These are phyloP conservation scores for Nomada fucata DNA, from an alignment of 2,888 invertebrate species.

Conservation along the genomic window DNA sequence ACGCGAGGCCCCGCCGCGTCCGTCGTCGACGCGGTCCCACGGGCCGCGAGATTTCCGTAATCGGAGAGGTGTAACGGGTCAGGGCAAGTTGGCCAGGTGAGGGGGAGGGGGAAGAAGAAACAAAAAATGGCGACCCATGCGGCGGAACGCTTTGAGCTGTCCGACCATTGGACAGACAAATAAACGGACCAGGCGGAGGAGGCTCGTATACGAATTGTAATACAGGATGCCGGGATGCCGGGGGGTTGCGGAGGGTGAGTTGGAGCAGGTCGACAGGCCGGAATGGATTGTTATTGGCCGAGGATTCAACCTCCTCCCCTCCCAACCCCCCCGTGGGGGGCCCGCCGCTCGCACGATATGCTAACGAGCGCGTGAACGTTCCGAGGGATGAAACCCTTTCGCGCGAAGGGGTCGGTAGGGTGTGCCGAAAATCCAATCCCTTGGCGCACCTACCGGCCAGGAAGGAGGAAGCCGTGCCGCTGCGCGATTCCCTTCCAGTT, in stretches of 20 bases:
- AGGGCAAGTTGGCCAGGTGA: conserved; percentile 52
- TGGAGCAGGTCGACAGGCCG: conserved; percentile 63
- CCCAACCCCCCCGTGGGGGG: background rate
- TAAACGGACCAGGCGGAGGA: conserved; percentile 73
- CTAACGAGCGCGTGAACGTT: conserved; percentile 80
- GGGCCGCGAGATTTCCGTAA: conserved; percentile 72
- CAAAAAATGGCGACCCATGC: conserved; percentile 75
- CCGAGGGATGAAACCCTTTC: conserved; percentile 68
- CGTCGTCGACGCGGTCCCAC: conserved; percentile 24
- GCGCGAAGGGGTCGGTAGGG: conserved; percentile 55
- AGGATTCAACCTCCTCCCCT: conserved; percentile 79
- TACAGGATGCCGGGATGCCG: conserved; percentile 43
- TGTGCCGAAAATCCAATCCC: conserved; percentile 72
- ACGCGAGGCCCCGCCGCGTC: conserved; percentile 6
- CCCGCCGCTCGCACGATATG: conserved; percentile 77
- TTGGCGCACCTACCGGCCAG: conserved; percentile 47
- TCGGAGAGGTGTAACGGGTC: conserved; percentile 65
- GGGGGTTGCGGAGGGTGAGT: conserved; percentile 45
- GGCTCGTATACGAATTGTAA: conserved; percentile 61
- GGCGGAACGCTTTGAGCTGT: conserved; percentile 80
- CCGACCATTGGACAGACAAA: conserved; percentile 81
- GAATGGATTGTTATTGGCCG: conserved; percentile 82
- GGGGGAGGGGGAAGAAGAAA: conserved; percentile 38
- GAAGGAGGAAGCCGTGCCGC: conserved; percentile 64
- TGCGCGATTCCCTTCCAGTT: conserved; percentile 61